phyloP scores from a whole-genome alignment of 2,113 vertebrate genomes.

The Leuciscus idus region DNA sequence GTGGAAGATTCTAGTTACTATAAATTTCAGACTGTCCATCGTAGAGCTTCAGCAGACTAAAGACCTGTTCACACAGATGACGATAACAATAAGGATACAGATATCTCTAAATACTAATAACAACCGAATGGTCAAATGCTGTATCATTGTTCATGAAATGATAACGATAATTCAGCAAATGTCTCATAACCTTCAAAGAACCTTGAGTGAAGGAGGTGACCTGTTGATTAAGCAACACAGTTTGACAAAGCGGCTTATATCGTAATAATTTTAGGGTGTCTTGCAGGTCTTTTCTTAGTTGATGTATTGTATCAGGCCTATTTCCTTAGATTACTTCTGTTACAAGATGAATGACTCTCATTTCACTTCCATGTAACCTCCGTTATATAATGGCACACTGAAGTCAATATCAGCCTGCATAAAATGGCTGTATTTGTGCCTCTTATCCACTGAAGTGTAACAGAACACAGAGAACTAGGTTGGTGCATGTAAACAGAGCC shows the following conservation, averaged over 20 bases:
- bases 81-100: not conserved
- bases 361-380: conserved; percentile 29
- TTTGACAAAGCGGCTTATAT: not conserved
- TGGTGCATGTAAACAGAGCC: not conserved
- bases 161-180: not conserved
- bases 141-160: not conserved
- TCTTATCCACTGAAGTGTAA: conserved; percentile 58
- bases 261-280: not conserved
- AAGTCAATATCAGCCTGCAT: conserved; percentile 59
- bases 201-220: not conserved
- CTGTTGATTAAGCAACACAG: not conserved
- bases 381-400: conserved; percentile 64
- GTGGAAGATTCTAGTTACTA: not conserved
- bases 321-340: not conserved
- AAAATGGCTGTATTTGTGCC: conserved; percentile 58
- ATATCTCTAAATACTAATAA: not conserved
- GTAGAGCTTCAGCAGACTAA: not conserved
- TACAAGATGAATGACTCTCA: not conserved
- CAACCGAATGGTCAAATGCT: not conserved
- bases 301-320: not conserved
- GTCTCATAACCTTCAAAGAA: not conserved
- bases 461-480: conserved; percentile 52
- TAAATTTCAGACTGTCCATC: not conserved
- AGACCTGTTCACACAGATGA: not conserved
- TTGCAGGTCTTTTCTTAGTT: not conserved